Conservation (phyloP, 2,888 invertebrate genomes). For the Nymphalis urticae region DNA sequence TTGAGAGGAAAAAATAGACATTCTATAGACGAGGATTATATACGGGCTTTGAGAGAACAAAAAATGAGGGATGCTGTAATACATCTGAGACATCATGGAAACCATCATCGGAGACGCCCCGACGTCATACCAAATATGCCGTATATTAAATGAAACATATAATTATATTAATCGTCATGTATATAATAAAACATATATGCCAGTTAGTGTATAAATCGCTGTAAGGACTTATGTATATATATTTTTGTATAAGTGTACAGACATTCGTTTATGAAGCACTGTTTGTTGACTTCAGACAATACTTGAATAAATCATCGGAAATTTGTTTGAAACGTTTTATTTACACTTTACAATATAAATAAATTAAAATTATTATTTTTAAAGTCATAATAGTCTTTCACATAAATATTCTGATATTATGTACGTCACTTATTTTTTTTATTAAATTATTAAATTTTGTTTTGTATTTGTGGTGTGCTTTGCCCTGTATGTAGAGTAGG, state of each 20-base stretch:
- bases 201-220: constrained; percentile 50
- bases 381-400: no score
- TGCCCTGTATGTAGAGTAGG: no score
- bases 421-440: no score
- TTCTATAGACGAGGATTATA: constrained; percentile 66
- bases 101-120: constrained; percentile 68
- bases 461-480: no score
- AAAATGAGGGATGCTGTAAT: constrained; percentile 71
- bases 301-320: constrained; percentile 53
- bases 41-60: constrained; percentile 67
- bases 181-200: constrained; percentile 37
- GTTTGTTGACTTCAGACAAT: constrained; percentile 68
- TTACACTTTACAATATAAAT: constrained; percentile 26
- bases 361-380: background rate
- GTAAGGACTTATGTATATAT: constrained; percentile 64
- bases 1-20: constrained; percentile 55
- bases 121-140: constrained; percentile 65
- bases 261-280: constrained; percentile 49
- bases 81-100: constrained; percentile 73
- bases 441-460: no score
- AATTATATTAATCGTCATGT: constrained; percentile 32
- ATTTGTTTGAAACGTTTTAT: constrained; percentile 46
- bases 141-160: constrained; percentile 58
- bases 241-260: constrained; percentile 61
- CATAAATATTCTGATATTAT: no score